phyloP scores from a whole-genome alignment of 1,140 invertebrate genomes.

The Steinernema feltiae region DNA sequence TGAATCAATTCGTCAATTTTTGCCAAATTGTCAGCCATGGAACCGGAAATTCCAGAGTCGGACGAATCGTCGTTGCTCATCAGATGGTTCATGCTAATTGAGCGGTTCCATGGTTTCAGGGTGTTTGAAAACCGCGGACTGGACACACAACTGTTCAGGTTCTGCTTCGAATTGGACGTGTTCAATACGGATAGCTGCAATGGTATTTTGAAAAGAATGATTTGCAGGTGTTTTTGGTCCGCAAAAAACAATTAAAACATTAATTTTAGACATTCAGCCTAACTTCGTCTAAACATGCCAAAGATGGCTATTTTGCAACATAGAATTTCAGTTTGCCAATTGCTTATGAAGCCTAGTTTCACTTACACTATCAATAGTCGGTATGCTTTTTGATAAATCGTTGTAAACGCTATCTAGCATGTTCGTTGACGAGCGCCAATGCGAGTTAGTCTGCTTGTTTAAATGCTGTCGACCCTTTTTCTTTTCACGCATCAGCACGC shows the following conservation, averaged over 20 bases:
- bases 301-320: no score
- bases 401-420: slow-evolving; percentile 51
- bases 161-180: slow-evolving; percentile 22
- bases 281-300: no score
- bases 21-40: slow-evolving; percentile 26
- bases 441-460: slow-evolving; percentile 32
- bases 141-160: slow-evolving; percentile 22
- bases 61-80: slow-evolving; percentile 17
- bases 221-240: background rate
- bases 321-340: background rate
- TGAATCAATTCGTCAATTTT: slow-evolving; percentile 21
- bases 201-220: slow-evolving; percentile 17
- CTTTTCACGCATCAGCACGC: slow-evolving; percentile 51
- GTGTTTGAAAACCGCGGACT: background rate
- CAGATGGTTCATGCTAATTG: slow-evolving; percentile 20
- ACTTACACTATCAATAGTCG: slow-evolving; percentile 55
- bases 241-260: no score
- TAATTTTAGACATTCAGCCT: no score
- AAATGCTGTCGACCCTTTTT: slow-evolving; percentile 32
- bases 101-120: slow-evolving; percentile 5
- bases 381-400: slow-evolving; percentile 48
- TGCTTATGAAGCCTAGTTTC: no score
- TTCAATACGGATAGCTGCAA: slow-evolving; percentile 31
- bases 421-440: slow-evolving; percentile 54
- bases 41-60: slow-evolving; percentile 17